Percentiles rank a stretch among this genome's conserved stretches.
These are phyloP conservation scores for Homarus gammarus DNA, from an alignment of 2,888 invertebrate species.

Conservation along the genomic window DNA sequence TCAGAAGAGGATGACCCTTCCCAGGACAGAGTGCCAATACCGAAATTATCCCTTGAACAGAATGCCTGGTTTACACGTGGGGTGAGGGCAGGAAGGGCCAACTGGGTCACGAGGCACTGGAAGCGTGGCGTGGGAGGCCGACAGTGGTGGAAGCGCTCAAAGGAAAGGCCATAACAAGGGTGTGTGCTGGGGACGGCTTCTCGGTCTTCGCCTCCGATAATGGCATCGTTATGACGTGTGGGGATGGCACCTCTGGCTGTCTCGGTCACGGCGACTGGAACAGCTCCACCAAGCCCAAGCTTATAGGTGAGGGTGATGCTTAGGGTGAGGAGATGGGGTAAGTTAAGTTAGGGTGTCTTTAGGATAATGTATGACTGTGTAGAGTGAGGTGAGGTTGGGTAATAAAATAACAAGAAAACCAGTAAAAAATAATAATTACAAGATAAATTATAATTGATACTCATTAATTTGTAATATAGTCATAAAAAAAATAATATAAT, in stretches of 20 bases:
- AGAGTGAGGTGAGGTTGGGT: too few species aligned
- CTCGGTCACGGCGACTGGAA: constrained; percentile 84
- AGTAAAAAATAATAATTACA: not conserved
- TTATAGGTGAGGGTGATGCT: constrained; percentile 79
- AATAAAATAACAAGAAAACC: too few species aligned
- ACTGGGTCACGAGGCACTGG: constrained; percentile 82
- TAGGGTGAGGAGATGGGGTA: too few species aligned
- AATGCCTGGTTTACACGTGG: constrained; percentile 85
- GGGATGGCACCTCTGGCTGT: constrained; percentile 83
- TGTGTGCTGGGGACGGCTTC: constrained; percentile 76
- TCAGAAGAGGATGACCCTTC: too few species aligned
- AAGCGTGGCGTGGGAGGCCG: constrained; percentile 82
- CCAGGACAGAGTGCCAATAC: too few species aligned
- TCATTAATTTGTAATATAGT: too few species aligned
- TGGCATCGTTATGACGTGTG: constrained; percentile 86
- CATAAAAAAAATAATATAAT: too few species aligned
- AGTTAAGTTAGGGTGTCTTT: not conserved
- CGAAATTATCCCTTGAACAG: too few species aligned
- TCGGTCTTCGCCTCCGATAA: constrained; percentile 84
- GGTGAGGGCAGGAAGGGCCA: constrained; percentile 85
- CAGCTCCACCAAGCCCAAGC: constrained; percentile 82
- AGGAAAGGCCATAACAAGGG: constrained; percentile 83
- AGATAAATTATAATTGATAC: too few species aligned
- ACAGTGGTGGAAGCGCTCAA: constrained; percentile 83
- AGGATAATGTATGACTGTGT: too few species aligned